phyloP scores from a whole-genome alignment of 2,113 vertebrate genomes.

The Macrotus californicus region DNA sequence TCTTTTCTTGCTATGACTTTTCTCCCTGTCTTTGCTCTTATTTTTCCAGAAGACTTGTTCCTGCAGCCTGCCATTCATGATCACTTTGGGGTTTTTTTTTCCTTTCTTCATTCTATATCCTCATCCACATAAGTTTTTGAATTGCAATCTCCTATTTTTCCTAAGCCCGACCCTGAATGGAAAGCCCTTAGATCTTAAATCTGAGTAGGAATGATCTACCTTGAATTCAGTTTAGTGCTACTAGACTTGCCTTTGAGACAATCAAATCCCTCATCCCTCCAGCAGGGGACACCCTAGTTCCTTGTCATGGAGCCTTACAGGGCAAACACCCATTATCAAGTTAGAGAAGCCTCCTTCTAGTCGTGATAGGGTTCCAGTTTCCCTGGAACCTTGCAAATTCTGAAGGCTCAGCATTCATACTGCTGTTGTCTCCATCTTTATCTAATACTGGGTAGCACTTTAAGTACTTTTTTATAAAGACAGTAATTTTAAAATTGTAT shows the following conservation, averaged over 20 bases:
- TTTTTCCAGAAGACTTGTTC: neutral
- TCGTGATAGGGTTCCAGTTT: neutral
- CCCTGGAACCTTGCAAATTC: neutral
- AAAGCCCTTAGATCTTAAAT: too few species aligned
- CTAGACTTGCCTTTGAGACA: too few species aligned
- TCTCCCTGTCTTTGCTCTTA: neutral
- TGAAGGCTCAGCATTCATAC: neutral
- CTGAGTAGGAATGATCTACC: too few species aligned
- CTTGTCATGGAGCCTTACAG: neutral
- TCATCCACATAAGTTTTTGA: neutral
- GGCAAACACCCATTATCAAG: neutral
- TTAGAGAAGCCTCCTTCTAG: neutral
- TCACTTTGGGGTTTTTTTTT: neutral
- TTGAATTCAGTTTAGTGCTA: too few species aligned
- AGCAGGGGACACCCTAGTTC: conserved; percentile 55
- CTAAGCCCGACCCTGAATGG: neutral
- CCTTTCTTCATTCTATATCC: neutral
- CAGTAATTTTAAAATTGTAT: neutral
- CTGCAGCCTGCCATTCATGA: neutral
- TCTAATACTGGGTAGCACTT: neutral
- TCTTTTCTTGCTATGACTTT: neutral
- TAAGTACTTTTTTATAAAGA: neutral
- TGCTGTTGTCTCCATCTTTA: neutral
- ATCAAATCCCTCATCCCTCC: neutral
- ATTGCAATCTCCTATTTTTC: neutral